These are phyloP conservation scores for Philonicus albiceps DNA, from an alignment of 2,888 invertebrate species.

Conservation along the genomic window DNA sequence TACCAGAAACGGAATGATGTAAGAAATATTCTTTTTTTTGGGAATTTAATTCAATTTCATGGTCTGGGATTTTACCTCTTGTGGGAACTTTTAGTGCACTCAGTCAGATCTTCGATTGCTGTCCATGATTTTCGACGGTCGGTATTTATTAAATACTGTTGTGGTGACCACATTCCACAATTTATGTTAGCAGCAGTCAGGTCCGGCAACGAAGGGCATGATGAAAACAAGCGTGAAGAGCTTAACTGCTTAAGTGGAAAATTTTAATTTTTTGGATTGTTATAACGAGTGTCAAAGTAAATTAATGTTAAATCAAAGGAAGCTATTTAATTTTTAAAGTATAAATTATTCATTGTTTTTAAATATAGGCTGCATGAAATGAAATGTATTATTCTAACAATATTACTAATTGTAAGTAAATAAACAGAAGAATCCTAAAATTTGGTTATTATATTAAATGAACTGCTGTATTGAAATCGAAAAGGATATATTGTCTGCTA, in stretches of 20 bases:
- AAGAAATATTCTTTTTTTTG: constrained; percentile 50
- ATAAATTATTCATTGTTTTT: not conserved
- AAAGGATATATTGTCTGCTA: not conserved
- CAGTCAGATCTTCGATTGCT: constrained; percentile 77
- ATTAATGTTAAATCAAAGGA: not conserved
- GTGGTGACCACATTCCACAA: constrained; percentile 59
- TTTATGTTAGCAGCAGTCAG: constrained; percentile 54
- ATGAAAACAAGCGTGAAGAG: constrained; percentile 53
- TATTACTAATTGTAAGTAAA: too few species aligned
- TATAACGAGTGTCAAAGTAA: not conserved
- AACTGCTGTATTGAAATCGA: not conserved
- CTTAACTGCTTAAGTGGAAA: constrained; percentile 50
- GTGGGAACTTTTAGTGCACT: constrained; percentile 67
- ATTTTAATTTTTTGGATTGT: not conserved
- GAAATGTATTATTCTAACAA: too few species aligned
- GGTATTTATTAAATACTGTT: constrained; percentile 59
- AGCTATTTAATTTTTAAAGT: not conserved
- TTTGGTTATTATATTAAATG: too few species aligned
- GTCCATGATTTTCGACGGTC: constrained; percentile 84
- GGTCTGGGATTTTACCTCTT: constrained; percentile 63
- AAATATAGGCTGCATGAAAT: too few species aligned
- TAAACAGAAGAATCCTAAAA: too few species aligned
- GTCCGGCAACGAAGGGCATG: constrained; percentile 61
- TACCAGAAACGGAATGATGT: constrained; percentile 55
- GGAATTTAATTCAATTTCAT: constrained; percentile 7